Evolutionary conservation across 2,797 vertebrate species (phyloP), one percentile per base, ranked within the genome.

Genomic region (Geotrypetes seraphini): DNA sequence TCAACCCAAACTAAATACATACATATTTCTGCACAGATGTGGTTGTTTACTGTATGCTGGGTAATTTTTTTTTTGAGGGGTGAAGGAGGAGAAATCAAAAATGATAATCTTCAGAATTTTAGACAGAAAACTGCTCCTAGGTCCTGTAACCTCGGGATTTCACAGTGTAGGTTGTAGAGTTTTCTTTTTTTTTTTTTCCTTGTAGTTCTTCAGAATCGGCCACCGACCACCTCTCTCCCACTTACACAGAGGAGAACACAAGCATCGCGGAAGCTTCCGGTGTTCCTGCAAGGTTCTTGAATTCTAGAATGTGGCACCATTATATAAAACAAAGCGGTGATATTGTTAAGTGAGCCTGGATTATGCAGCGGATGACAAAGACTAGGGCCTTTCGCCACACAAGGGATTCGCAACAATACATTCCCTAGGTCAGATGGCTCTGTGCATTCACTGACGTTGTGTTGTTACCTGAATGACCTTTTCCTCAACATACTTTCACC

Each of bases 1-100:
- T 78, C 68, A 78, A 79, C 69, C 75, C 36, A 68, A 82, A 84
- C 73, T 71, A 78, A 83, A 76, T 71, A 79, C 75, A 78, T 60
- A 83, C 63, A 73, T 67, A 71, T 63, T 65, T 81, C 67, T 77
- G 75, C 78, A 84, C 78, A 65, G 69, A 78, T 68, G 71, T 62
- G 60, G 65, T 61, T 51, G 43, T 66, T 62, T 65, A 71, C 69
- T 51, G 44, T 63, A 75, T 60, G 68, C 71, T 58, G 71, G 69
- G 66, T 72, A 78, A 71, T 71, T 39, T 17, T 68, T 63, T n/a
- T n/a, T 43, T 58, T 61, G 58, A 67, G 65, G 65, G 56, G 47
- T 6, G 47, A 55, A 14, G 6, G 26, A 49, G 54, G 43, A 29
- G 4, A 31, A 65, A 64, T 67, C 57, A 56, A 37, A n/a, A 21